Evolutionary conservation across 2,888 invertebrate species (phyloP).

Genomic region (Leucophora obtusa): DNA sequence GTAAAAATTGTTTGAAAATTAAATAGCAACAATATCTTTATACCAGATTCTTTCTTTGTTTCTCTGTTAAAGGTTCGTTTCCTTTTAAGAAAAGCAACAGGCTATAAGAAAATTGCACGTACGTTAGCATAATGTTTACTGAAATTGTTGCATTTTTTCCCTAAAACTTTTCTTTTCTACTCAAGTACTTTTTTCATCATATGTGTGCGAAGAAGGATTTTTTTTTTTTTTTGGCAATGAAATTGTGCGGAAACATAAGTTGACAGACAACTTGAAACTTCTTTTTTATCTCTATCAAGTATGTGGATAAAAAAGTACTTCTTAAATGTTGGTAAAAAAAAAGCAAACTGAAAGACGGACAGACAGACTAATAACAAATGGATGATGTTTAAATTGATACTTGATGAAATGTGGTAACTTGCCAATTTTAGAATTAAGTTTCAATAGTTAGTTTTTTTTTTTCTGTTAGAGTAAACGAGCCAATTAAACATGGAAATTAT

Average conservation of each 20-base stretch:
- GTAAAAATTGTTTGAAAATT: constrained; percentile 65
- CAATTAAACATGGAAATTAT: too few species aligned
- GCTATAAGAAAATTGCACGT: constrained; percentile 55
- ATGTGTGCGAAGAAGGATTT: constrained; percentile 44
- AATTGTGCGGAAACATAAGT: constrained; percentile 69
- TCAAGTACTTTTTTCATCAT: constrained; percentile 19
- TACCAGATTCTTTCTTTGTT: constrained; percentile 28
- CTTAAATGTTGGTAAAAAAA: constrained; percentile 17
- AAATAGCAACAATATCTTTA: constrained; percentile 56
- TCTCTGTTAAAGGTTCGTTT: constrained; percentile 2
- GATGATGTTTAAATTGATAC: constrained; percentile 64
- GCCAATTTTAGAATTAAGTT: constrained; percentile 70
- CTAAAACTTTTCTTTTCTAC: constrained; percentile 8
- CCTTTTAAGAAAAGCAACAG: constrained; percentile 35
- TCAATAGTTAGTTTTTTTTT: constrained; percentile 57
- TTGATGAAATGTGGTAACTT: constrained; percentile 65
- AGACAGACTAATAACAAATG: constrained; percentile 40
- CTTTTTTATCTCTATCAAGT: constrained; percentile 61
- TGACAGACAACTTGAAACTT: constrained; percentile 69
- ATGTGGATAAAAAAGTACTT: constrained; percentile 43
- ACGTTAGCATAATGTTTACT: constrained; percentile 57
- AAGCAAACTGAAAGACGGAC: constrained; percentile 14
- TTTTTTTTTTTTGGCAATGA: constrained; percentile 62
- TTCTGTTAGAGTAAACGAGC: too few species aligned
- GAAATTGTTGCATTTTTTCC: constrained; percentile 56